Percentiles rank a stretch among this genome's conserved stretches.
phyloP scores from a whole-genome alignment of 2,888 invertebrate genomes.

The Crematogaster levior region DNA sequence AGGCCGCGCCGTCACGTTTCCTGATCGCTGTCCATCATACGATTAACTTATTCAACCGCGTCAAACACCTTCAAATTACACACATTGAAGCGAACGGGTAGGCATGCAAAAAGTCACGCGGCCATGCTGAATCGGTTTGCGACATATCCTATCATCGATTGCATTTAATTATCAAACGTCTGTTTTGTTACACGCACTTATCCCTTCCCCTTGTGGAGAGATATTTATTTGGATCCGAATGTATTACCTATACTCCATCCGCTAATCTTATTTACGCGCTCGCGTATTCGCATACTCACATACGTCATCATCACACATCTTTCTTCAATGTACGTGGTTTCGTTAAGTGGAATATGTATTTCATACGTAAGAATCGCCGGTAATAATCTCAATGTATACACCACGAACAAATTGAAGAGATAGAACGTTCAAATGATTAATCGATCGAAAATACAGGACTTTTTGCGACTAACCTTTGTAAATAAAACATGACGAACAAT shows the following conservation, averaged over 20 bases:
- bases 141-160: conserved; percentile 40
- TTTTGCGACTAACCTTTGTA: neutral
- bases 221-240: conserved; percentile 48
- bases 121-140: conserved; percentile 46
- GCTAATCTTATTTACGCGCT: conserved; percentile 57
- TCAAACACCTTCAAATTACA: conserved; percentile 43
- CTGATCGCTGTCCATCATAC: conserved; percentile 40
- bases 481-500: neutral
- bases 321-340: no score
- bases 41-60: conserved; percentile 42
- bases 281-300: conserved; percentile 47
- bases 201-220: conserved; percentile 9
- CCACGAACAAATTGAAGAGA: neutral
- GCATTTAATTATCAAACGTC: conserved; percentile 65
- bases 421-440: neutral
- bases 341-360: conserved; percentile 15
- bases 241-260: conserved; percentile 7
- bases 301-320: no score
- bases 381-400: neutral
- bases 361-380: neutral
- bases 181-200: conserved; percentile 54
- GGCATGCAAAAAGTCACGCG: conserved; percentile 34
- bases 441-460: neutral
- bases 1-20: conserved; percentile 37
- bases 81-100: conserved; percentile 18